Conservation (phyloP, 2,888 invertebrate genomes). For the Ochlodes sylvanus region DNA sequence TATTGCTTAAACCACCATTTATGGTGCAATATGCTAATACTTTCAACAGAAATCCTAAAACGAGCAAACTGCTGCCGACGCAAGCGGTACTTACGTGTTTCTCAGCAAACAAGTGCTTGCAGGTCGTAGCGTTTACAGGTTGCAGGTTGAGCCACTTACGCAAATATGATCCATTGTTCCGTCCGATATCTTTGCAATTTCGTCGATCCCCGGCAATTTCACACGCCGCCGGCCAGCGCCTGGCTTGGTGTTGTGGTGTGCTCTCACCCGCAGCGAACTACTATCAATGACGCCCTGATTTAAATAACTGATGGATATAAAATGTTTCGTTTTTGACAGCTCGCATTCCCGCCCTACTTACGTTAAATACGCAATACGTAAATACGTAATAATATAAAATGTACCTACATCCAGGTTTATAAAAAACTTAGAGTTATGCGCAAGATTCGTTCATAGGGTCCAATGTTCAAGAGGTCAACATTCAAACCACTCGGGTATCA, state of each 20-base stretch:
- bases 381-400: too few species aligned
- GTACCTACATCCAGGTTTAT: too few species aligned
- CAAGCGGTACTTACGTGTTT: conserved; percentile 6
- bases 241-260: conserved; percentile 50
- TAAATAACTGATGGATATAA: conserved; percentile 49
- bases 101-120: conserved; percentile 29
- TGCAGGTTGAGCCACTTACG: conserved; percentile 47
- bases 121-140: conserved; percentile 32
- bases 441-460: too few species aligned
- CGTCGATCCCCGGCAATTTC: conserved; percentile 62
- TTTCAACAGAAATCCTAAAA: conserved; percentile 10
- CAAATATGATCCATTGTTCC: conserved; percentile 51
- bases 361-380: too few species aligned
- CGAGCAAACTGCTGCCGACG: neutral
- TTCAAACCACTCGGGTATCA: too few species aligned
- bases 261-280: conserved; percentile 45
- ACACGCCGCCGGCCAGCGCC: conserved; percentile 53
- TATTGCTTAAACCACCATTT: neutral
- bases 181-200: conserved; percentile 52
- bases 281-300: conserved; percentile 50
- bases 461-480: too few species aligned
- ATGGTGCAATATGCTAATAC: conserved; percentile 1
- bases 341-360: neutral
- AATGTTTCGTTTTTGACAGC: conserved; percentile 23
- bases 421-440: too few species aligned